phyloP scores from a whole-genome alignment of 35 echinoderm and acorn worm species.

The Ophioderma brevispina region DNA sequence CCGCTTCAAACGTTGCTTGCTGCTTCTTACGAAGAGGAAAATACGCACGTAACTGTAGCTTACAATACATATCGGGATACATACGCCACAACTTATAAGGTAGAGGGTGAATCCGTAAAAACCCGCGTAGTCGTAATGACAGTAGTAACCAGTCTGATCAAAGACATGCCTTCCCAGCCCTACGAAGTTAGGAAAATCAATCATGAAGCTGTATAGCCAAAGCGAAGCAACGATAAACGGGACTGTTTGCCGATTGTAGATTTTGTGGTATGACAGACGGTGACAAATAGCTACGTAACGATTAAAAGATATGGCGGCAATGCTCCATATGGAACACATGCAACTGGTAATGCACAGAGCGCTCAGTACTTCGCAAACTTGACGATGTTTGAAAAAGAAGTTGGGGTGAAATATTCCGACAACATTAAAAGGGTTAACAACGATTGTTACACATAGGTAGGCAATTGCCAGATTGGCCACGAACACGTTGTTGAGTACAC shows the following conservation, averaged over 20 bases:
- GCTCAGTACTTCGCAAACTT: slow-evolving; percentile 68
- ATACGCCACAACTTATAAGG: neutral
- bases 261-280: slow-evolving; percentile 27
- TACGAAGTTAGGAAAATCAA: slow-evolving; percentile 13
- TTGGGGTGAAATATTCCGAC: slow-evolving; percentile 45
- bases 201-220: neutral
- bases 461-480: slow-evolving; percentile 73
- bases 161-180: slow-evolving; percentile 17
- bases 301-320: slow-evolving; percentile 57
- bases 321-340: slow-evolving; percentile 61
- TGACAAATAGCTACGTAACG: slow-evolving; percentile 65
- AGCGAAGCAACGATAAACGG: neutral
- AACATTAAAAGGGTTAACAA: slow-evolving; percentile 68
- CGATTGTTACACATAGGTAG: slow-evolving; percentile 53
- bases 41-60: slow-evolving; percentile 21
- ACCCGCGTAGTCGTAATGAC: neutral
- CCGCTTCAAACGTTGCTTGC: neutral
- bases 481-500: slow-evolving; percentile 57
- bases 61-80: neutral
- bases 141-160: neutral
- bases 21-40: neutral
- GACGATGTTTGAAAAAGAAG: slow-evolving; percentile 49
- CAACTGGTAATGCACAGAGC: slow-evolving; percentile 76
- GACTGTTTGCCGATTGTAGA: slow-evolving; percentile 55
- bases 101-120: neutral